These are phyloP conservation scores for Lagodon rhomboides DNA, from an alignment of 2,797 vertebrate species.

Conservation along the genomic window DNA sequence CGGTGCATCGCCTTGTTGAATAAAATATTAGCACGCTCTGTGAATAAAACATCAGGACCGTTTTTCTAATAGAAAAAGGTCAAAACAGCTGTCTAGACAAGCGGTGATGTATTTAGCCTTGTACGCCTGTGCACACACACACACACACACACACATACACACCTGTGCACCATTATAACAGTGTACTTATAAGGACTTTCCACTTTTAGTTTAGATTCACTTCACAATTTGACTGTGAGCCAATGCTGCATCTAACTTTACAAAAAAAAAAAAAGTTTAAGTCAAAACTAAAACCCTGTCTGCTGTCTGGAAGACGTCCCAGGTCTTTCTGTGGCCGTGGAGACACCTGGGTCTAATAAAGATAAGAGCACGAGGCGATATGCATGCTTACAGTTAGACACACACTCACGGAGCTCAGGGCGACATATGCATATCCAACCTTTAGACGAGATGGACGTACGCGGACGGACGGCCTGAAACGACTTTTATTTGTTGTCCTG, in stretches of 20 bases:
- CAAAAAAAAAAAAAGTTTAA: background rate
- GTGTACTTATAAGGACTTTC: conserved; percentile 7
- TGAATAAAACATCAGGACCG: conserved; percentile 67
- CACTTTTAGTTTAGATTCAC: background rate
- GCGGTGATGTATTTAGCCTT: conserved; percentile 32
- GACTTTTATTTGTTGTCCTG: conserved; percentile 38
- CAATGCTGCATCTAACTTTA: background rate
- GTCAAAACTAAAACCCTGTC: background rate
- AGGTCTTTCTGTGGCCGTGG: background rate
- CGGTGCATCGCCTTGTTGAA: conserved; percentile 45
- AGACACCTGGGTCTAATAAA: conserved; percentile 21
- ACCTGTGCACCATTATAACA: background rate
- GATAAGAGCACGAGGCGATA: conserved; percentile 11
- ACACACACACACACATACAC: background rate
- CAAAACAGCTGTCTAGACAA: conserved; percentile 64
- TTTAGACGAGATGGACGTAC: conserved; percentile 44
- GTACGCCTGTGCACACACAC: background rate
- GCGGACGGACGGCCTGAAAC: conserved; percentile 43
- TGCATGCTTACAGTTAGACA: background rate
- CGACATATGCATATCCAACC: conserved; percentile 53
- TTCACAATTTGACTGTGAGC: background rate
- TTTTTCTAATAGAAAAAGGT: conserved; percentile 65
- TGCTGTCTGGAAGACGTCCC: background rate
- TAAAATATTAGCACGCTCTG: conserved; percentile 48
- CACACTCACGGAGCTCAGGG: conserved; percentile 1